Evolutionary conservation across 2,888 invertebrate genomes (phyloP), one percentile per base, ranked within the genome.

Genomic region (Hyppa rectilinea): DNA sequence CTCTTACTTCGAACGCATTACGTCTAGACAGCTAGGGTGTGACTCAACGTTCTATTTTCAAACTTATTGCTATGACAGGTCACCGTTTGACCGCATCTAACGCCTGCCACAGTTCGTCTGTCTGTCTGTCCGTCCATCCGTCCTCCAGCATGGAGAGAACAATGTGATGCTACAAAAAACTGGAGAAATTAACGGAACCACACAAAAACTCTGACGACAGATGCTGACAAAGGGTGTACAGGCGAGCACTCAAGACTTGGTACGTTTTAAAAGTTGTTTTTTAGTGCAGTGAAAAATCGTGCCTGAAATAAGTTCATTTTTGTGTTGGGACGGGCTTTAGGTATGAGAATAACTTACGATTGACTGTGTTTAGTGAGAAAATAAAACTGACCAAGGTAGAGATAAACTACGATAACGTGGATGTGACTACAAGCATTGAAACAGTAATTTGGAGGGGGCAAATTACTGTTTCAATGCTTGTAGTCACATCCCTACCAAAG

Each of bases 141-240:
- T 50, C 71, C 64, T 59, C 71, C 72, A 66, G 65, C 80, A 82
- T 75, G 74, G 78, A 85, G 85, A 88, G 81, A 88, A 88, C 88
- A 91, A 89, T 86, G 82, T 68, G 80, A 78, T 64, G 70, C 49
- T 55, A 83, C 82, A 91, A 92, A 92, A 91, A 85, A 74, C 76
- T 68, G 84, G 87, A 89, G 88, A 88, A 93, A 92, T 92, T 89
- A 89, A 92, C 90, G 88, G 87, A 87, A 87, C 88, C 74, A 74
- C 75, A 91, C 89, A 93, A 86, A 93, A 86, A 92, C 90, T 89
- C 75, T 59, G 76, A 84, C 89, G 90, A 91, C 94, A 94, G 94
- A 94, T 94, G 94, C 92, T 90, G 92, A 92, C 92, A 92, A 92
- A 90, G 84, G 85, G 62, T 36, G 91, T 90, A 93, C 90, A 85